phyloP scores from a whole-genome alignment of 1,140 invertebrate genomes.

The Zaprionus nigranus region DNA sequence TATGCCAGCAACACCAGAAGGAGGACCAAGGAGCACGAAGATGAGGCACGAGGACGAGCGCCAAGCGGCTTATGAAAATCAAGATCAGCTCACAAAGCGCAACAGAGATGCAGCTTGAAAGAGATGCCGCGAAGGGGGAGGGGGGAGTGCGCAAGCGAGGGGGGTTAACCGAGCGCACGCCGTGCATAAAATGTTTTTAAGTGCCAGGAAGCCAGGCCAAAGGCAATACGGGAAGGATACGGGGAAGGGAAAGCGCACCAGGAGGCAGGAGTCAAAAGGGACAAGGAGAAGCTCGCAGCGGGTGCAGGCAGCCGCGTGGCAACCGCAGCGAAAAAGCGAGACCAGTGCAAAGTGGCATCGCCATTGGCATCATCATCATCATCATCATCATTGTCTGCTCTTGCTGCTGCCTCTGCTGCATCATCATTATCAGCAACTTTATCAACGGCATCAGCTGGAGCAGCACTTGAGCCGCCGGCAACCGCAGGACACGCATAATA shows the following conservation, averaged over 20 bases:
- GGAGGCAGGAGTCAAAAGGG: neutral
- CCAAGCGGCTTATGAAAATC: conserved; percentile 52
- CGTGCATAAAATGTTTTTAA: conserved; percentile 54
- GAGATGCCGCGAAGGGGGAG: too few relatives aligned
- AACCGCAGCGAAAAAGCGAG: conserved; percentile 7
- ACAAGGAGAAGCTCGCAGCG: neutral
- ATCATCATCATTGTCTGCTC: neutral
- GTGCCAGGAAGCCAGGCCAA: conserved; percentile 31
- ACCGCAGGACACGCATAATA: conserved; percentile 49
- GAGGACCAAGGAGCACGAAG: neutral
- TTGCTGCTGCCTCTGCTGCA: neutral
- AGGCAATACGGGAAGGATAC: neutral
- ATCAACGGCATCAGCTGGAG: neutral
- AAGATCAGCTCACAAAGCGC: conserved; percentile 45
- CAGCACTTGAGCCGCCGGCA: conserved; percentile 30
- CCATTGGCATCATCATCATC: neutral
- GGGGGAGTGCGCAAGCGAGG: too few relatives aligned
- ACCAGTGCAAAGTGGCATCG: conserved; percentile 17
- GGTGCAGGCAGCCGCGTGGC: conserved; percentile 1
- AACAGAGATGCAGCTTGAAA: neutral
- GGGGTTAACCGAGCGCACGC: conserved; percentile 10
- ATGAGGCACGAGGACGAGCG: neutral
- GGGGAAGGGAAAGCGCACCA: neutral
- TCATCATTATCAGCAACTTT: neutral
- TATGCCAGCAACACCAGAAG: conserved; percentile 31